Conservation (phyloP, 2,888 invertebrate genomes). For the Parnassius mnemosyne region DNA sequence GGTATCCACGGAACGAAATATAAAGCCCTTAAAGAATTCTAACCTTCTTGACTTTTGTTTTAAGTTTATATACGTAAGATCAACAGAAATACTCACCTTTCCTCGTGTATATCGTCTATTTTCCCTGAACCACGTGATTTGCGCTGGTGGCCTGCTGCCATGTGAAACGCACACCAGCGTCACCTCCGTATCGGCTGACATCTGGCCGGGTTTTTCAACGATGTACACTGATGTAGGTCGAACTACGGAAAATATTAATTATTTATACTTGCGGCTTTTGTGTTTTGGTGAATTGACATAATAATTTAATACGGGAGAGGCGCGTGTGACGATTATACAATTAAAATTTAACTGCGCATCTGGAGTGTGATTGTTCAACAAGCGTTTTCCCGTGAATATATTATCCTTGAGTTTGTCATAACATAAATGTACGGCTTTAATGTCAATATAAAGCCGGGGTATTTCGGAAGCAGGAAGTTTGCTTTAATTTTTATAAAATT, state of each 20-base stretch:
- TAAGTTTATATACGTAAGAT: no score
- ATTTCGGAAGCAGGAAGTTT: no score
- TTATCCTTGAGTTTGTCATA: neutral
- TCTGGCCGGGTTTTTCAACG: constrained; percentile 86
- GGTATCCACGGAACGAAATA: no score
- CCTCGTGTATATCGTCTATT: constrained; percentile 87
- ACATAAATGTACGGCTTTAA: no score
- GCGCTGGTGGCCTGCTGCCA: constrained; percentile 92
- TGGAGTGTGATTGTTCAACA: neutral
- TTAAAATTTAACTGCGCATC: no score
- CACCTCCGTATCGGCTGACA: constrained; percentile 89
- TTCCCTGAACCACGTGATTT: constrained; percentile 90
- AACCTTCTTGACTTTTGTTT: no score
- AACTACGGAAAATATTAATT: constrained; percentile 74
- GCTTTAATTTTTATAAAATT: no score
- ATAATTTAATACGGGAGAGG: neutral
- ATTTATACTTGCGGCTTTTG: neutral
- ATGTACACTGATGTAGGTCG: constrained; percentile 89
- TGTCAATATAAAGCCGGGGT: no score
- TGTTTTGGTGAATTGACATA: neutral
- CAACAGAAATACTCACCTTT: constrained; percentile 78
- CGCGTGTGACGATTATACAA: no score
- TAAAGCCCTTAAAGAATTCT: no score
- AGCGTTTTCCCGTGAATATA: neutral
- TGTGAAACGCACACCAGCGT: constrained; percentile 89